phyloP scores from a whole-genome alignment of 2,888 invertebrate genomes.

The Apodemia zela region DNA sequence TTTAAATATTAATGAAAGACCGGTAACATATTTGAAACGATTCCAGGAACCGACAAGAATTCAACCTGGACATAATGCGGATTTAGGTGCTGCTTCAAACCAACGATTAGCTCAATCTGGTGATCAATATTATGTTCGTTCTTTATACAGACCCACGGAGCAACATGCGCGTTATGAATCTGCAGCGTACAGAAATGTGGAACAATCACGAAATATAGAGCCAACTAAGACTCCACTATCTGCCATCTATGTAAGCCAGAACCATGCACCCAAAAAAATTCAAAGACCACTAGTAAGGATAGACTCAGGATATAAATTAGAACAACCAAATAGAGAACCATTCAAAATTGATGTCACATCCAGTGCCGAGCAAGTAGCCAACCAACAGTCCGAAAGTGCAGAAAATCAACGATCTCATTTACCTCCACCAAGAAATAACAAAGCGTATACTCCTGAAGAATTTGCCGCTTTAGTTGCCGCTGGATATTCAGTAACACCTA shows the following conservation, averaged over 20 bases:
- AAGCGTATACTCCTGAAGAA: conserved; percentile 75
- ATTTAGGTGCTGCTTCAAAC: conserved; percentile 43
- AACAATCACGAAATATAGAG: conserved; percentile 48
- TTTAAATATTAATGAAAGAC: conserved; percentile 56
- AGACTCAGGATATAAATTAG: conserved; percentile 38
- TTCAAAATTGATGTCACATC: conserved; percentile 38
- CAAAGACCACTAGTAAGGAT: conserved; percentile 44
- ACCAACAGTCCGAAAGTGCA: conserved; percentile 54
- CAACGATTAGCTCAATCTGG: conserved; percentile 54
- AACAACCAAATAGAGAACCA: conserved; percentile 36
- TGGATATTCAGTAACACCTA: conserved; percentile 72
- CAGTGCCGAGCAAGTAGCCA: conserved; percentile 44
- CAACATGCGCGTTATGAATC: conserved; percentile 57
- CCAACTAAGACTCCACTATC: conserved; percentile 64
- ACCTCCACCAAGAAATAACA: conserved; percentile 73
- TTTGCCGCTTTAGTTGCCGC: conserved; percentile 72
- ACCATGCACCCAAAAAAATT: conserved; percentile 56
- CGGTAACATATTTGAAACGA: conserved; percentile 63
- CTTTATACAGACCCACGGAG: conserved; percentile 59
- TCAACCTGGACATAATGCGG: conserved; percentile 52
- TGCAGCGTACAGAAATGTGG: conserved; percentile 41
- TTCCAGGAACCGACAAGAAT: conserved; percentile 61
- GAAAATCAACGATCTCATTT: conserved; percentile 64
- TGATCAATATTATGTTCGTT: conserved; percentile 65
- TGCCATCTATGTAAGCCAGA: conserved; percentile 67